Conservation (phyloP, 1,140 invertebrate species). For the Drosophila serrata region DNA sequence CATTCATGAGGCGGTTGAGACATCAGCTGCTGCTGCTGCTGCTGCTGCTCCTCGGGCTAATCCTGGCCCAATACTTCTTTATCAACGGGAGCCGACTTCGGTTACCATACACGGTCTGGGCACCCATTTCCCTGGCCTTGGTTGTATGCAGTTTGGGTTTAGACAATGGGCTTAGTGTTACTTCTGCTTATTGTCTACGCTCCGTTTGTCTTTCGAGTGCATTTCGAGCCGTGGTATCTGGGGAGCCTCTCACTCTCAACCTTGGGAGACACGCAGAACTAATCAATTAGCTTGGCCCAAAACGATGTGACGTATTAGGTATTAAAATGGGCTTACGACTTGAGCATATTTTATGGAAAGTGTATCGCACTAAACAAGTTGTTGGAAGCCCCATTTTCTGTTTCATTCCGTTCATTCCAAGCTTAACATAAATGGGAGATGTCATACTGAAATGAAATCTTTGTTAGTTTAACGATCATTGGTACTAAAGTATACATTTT, state of each 20-base stretch:
- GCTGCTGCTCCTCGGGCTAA: slow-evolving; percentile 59
- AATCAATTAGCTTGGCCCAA: slow-evolving; percentile 57
- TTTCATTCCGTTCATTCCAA: neutral
- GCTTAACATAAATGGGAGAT: neutral
- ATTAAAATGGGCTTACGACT: neutral
- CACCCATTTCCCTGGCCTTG: slow-evolving; percentile 40
- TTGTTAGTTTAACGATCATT: neutral
- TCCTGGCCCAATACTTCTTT: slow-evolving; percentile 48
- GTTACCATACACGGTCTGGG: slow-evolving; percentile 35
- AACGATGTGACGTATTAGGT: neutral
- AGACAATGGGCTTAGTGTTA: slow-evolving; percentile 80
- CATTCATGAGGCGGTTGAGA: slow-evolving; percentile 57
- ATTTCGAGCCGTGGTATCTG: slow-evolving; percentile 28
- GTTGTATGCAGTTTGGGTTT: slow-evolving; percentile 75
- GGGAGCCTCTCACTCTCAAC: neutral
- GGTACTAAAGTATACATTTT: no score
- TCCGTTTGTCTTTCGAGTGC: slow-evolving; percentile 77
- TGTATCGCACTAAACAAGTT: neutral
- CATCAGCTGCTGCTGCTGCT: slow-evolving; percentile 72
- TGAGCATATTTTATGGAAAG: slow-evolving; percentile 6
- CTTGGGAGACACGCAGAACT: slow-evolving; percentile 13
- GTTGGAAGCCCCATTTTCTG: neutral
- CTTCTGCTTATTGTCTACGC: slow-evolving; percentile 76
- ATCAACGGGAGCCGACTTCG: slow-evolving; percentile 42
- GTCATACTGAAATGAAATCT: no score